Percentiles rank a stretch among this genome's conserved stretches.
phyloP scores from a whole-genome alignment of 1,140 invertebrate species.

The Bombus sylvicola region DNA sequence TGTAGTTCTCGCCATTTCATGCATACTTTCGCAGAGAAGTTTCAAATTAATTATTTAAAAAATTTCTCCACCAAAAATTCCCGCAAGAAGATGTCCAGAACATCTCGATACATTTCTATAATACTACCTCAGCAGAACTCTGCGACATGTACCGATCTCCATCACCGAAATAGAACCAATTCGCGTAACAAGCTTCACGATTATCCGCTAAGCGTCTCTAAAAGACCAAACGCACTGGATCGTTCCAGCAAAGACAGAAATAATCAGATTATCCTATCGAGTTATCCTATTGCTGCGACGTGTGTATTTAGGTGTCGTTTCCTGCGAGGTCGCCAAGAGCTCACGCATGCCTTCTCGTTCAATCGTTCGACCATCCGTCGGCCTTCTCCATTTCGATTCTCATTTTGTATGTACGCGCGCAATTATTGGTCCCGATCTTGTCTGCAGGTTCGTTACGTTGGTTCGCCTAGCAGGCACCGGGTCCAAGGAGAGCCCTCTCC shows the following conservation, averaged over 20 bases:
- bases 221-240: neutral
- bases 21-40: too few relatives aligned
- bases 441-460: slow-evolving; percentile 64
- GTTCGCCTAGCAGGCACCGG: slow-evolving; percentile 35
- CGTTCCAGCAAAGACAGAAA: neutral
- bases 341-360: neutral
- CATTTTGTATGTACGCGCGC: slow-evolving; percentile 72
- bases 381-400: slow-evolving; percentile 35
- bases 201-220: neutral
- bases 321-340: neutral
- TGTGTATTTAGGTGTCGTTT: slow-evolving; percentile 2
- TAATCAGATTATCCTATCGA: neutral
- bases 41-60: too few relatives aligned
- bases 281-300: neutral
- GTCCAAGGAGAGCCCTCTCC: neutral
- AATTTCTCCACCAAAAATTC: too few relatives aligned
- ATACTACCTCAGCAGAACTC: too few relatives aligned
- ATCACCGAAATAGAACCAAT: too few relatives aligned
- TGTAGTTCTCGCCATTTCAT: too few relatives aligned
- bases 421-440: slow-evolving; percentile 72
- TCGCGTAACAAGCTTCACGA: neutral
- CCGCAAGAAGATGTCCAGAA: too few relatives aligned
- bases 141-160: neutral
- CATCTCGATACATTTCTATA: too few relatives aligned
- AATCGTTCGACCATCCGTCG: slow-evolving; percentile 38